A percentile compares a stretch with the other conserved stretches of the same genome.
Conservation (phyloP, 2,113 vertebrate genomes). For the Hepsetus odoe region DNA sequence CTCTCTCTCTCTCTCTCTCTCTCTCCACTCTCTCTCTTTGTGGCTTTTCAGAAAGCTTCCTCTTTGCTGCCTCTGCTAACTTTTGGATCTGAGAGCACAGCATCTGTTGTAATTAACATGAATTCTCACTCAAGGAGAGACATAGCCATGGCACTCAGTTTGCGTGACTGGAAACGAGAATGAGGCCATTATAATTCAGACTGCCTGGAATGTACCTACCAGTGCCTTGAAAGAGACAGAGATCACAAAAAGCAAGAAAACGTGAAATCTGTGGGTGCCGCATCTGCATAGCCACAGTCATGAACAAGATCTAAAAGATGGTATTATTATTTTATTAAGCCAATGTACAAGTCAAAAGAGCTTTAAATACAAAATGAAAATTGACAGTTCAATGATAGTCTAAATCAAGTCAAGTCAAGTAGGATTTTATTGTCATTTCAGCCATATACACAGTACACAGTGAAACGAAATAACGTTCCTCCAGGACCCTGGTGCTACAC, state of each 20-base stretch:
- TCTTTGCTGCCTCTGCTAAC: not conserved
- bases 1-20: too few species aligned
- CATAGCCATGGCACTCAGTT: not conserved
- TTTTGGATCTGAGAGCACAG: not conserved
- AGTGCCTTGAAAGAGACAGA: not conserved
- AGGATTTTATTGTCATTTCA: too few species aligned
- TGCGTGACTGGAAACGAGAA: not conserved
- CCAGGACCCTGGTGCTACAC: too few species aligned
- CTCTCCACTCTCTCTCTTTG: not conserved
- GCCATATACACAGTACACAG: too few species aligned
- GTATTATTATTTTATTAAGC: not conserved
- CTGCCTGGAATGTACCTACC: not conserved
- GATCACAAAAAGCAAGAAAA: not conserved
- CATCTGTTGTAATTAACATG: not conserved
- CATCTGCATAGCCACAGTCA: not conserved
- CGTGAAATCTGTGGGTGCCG: not conserved
- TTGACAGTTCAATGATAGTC: not conserved
- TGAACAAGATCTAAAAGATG: too few species aligned
- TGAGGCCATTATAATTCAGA: not conserved
- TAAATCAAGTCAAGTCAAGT: too few species aligned
- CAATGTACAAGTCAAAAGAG: conserved; percentile 37
- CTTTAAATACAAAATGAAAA: conserved; percentile 2
- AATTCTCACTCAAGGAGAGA: not conserved
- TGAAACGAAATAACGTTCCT: too few species aligned
- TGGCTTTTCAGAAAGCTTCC: not conserved